phyloP scores from a whole-genome alignment of 2,113 vertebrate species.

The Nothoprocta perdicaria region DNA sequence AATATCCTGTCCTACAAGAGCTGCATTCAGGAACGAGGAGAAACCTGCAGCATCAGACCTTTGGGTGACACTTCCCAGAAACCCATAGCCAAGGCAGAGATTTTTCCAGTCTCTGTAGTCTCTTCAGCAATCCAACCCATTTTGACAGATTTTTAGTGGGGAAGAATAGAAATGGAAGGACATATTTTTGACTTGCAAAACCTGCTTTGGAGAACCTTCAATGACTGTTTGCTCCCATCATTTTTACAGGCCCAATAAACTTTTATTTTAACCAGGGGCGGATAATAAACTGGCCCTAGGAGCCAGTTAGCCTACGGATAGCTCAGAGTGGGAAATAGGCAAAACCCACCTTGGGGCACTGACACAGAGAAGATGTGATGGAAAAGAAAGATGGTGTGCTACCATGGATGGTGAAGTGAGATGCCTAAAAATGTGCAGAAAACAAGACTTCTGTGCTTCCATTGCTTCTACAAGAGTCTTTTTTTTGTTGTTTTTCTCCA shows the following conservation, averaged over 20 bases:
- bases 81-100: background rate
- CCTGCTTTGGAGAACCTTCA: background rate
- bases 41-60: background rate
- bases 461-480: background rate
- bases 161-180: background rate
- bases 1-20: background rate
- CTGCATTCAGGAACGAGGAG: background rate
- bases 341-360: background rate
- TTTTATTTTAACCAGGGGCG: background rate
- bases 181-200: background rate
- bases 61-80: background rate
- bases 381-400: background rate
- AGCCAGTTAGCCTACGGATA: background rate
- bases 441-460: background rate
- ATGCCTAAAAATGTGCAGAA: rapidly evolving
- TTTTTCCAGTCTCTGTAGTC: background rate
- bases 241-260: background rate
- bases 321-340: background rate
- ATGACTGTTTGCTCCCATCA: background rate
- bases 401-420: background rate
- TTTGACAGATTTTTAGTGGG: background rate
- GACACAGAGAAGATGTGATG: background rate
- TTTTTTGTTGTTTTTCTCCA: background rate
- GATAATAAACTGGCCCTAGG: background rate
- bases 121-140: background rate